A percentile compares a stretch with the other conserved stretches of the same genome.
phyloP scores from a whole-genome alignment of 1,140 invertebrate genomes.

The Drosophila cardini region DNA sequence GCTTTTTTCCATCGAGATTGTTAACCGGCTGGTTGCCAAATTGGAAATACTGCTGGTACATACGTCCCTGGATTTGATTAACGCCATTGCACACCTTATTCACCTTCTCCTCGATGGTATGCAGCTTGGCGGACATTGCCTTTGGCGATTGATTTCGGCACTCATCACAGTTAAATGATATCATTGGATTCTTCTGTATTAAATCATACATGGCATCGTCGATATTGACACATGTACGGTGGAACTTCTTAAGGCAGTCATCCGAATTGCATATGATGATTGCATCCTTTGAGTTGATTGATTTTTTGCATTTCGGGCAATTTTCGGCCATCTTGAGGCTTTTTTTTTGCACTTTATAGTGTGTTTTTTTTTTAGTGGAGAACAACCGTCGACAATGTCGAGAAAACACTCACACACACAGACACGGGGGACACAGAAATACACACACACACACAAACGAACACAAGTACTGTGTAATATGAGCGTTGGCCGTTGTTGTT shows the following conservation, averaged over 20 bases:
- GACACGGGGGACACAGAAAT: conserved; percentile 19
- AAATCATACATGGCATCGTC: conserved; percentile 78
- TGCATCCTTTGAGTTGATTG: conserved; percentile 78
- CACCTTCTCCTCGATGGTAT: conserved; percentile 81
- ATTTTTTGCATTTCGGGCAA: conserved; percentile 82
- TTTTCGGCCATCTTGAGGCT: conserved; percentile 75
- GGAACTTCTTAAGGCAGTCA: conserved; percentile 79
- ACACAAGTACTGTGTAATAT: conserved; percentile 43
- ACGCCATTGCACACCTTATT: conserved; percentile 82
- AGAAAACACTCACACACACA: conserved; percentile 55
- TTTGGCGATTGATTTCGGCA: conserved; percentile 80
- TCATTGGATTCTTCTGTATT: conserved; percentile 80
- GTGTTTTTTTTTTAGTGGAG: conserved; percentile 11
- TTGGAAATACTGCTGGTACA: conserved; percentile 84
- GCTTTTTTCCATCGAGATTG: conserved; percentile 75
- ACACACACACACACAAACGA: conserved; percentile 22
- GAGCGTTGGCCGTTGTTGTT: conserved; percentile 14
- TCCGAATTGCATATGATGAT: conserved; percentile 78
- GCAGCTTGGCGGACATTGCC: conserved; percentile 68
- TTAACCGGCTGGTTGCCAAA: conserved; percentile 75
- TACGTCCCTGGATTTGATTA: conserved; percentile 82
- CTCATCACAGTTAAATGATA: conserved; percentile 81
- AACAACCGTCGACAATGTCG: conserved; percentile 53
- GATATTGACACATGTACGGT: conserved; percentile 79
- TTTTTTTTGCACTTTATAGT: conserved; percentile 4